phyloP scores from a whole-genome alignment of 2,113 vertebrate genomes.

The Sclerurus mexicanus region DNA sequence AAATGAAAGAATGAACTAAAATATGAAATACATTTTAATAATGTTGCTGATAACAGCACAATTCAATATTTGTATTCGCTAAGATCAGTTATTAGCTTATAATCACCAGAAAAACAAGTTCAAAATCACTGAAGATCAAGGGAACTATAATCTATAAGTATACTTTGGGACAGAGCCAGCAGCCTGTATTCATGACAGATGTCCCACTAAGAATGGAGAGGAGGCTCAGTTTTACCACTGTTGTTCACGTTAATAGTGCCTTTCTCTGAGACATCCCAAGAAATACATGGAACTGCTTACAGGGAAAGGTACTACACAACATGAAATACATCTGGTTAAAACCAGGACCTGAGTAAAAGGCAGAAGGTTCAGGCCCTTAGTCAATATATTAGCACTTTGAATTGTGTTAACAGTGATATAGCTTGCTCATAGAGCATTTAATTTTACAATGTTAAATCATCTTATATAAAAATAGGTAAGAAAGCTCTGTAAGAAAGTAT shows the following conservation, averaged over 20 bases:
- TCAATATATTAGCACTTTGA: constrained; percentile 58
- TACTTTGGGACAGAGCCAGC: constrained; percentile 40
- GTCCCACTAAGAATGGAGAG: constrained; percentile 5
- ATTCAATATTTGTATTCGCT: not conserved
- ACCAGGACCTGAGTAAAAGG: constrained; percentile 44
- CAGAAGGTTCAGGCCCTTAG: constrained; percentile 51
- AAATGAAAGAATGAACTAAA: constrained; percentile 52
- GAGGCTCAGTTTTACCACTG: constrained; percentile 38
- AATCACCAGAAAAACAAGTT: constrained; percentile 49
- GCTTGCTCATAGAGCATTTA: constrained; percentile 76
- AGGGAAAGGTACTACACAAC: constrained; percentile 13
- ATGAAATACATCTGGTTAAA: not conserved
- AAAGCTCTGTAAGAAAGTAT: constrained; percentile 80
- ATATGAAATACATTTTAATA: constrained; percentile 43
- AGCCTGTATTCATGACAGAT: constrained; percentile 35
- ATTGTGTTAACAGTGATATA: constrained; percentile 49
- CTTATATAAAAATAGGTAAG: constrained; percentile 80
- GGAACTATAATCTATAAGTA: constrained; percentile 50
- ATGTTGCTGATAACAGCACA: constrained; percentile 53
- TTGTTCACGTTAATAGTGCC: not conserved
- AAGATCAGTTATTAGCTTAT: constrained; percentile 29
- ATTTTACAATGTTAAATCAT: constrained; percentile 50
- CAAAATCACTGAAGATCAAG: constrained; percentile 47
- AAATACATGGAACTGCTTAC: not conserved
- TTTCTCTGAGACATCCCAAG: not conserved